Conservation (phyloP, 2,888 invertebrate genomes). For the Conistra vaccinii region DNA sequence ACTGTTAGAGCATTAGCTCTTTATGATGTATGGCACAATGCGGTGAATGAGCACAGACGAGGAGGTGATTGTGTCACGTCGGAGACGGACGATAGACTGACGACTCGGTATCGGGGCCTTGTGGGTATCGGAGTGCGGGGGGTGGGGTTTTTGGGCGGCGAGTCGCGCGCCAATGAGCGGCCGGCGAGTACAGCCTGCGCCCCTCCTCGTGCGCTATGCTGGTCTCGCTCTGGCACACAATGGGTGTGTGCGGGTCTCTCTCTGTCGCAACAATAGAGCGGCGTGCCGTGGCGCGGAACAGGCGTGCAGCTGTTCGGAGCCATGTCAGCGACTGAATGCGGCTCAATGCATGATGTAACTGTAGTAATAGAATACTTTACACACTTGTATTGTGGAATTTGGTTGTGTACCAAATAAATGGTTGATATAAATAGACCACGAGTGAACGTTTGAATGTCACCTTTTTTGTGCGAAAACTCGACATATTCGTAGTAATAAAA, state of each 20-base stretch:
- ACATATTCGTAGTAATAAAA: constrained; percentile 57
- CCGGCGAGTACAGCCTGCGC: constrained; percentile 81
- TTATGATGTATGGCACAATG: constrained; percentile 84
- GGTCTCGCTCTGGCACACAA: constrained; percentile 74
- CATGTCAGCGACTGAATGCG: constrained; percentile 80
- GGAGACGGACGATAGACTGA: constrained; percentile 88
- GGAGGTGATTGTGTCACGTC: constrained; percentile 86
- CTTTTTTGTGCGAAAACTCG: constrained; percentile 58
- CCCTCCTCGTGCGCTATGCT: constrained; percentile 77
- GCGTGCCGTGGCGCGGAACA: constrained; percentile 79
- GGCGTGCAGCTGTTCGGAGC: constrained; percentile 86
- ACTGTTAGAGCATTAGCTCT: constrained; percentile 82
- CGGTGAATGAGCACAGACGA: constrained; percentile 82
- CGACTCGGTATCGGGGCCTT: constrained; percentile 76
- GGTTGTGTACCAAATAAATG: constrained; percentile 70
- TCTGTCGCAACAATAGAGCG: constrained; percentile 76
- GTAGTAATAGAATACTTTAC: constrained; percentile 78
- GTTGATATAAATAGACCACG: constrained; percentile 70
- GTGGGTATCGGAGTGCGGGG: constrained; percentile 80
- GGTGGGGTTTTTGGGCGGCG: constrained; percentile 84
- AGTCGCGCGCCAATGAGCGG: constrained; percentile 78
- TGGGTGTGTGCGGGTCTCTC: constrained; percentile 68
- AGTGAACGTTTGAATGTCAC: constrained; percentile 64
- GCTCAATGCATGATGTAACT: constrained; percentile 84
- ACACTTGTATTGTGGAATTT: constrained; percentile 72